phyloP scores from a whole-genome alignment of 2,797 vertebrate genomes.

The Sebastes wilsoni region DNA sequence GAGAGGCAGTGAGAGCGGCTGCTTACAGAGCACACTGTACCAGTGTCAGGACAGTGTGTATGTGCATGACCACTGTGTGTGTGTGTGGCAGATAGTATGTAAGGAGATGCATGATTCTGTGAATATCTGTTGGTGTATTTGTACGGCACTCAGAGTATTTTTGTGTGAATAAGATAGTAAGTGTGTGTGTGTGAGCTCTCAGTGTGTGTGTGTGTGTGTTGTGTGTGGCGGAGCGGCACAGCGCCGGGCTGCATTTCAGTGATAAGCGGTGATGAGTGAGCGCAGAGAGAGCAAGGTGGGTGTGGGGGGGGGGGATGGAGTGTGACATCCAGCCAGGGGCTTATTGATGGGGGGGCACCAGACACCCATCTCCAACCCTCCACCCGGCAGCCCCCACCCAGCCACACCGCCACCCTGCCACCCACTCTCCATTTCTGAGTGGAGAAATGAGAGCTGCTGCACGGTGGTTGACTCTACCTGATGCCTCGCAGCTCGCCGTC shows the following conservation, averaged over 20 bases:
- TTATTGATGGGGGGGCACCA: constrained; percentile 27
- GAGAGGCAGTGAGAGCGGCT: background rate
- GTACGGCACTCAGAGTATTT: constrained; percentile 30
- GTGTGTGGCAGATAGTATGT: background rate
- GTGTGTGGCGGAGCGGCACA: constrained; percentile 55
- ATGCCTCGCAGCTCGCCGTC: constrained; percentile 22
- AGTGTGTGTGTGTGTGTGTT: constrained; percentile 20
- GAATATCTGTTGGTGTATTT: constrained; percentile 47
- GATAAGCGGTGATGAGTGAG: constrained; percentile 76
- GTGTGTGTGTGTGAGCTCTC: background rate
- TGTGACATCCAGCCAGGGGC: constrained; percentile 72
- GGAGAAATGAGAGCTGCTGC: constrained; percentile 61
- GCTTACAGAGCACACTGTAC: constrained; percentile 21
- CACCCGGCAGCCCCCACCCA: background rate
- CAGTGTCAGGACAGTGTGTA: background rate
- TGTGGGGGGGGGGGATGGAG: constrained; percentile 26
- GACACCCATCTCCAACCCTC: constrained; percentile 4
- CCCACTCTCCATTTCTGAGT: constrained; percentile 67
- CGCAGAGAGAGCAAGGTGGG: constrained; percentile 11
- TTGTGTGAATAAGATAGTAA: constrained; percentile 2
- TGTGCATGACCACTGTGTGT: background rate
- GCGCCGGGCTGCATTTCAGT: constrained; percentile 65
- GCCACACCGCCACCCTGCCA: constrained; percentile 3
- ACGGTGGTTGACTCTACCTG: constrained; percentile 61
- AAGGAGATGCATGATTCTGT: constrained; percentile 22